Percentiles rank a stretch among this genome's conserved stretches.
These are phyloP conservation scores for Spodoptera exigua DNA, from an alignment of 2,888 invertebrate genomes.

Conservation along the genomic window DNA sequence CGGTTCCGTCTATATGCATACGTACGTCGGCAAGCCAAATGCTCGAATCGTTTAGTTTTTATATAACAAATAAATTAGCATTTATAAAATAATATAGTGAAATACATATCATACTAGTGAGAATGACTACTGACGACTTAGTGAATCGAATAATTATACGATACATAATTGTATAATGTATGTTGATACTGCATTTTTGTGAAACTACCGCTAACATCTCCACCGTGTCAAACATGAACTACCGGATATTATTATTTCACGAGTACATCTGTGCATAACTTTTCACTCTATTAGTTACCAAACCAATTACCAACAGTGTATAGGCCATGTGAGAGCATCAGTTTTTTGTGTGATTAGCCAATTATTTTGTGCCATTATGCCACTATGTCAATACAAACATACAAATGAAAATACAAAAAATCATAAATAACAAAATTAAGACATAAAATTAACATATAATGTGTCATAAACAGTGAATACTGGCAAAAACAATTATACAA, in stretches of 20 bases:
- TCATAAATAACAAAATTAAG: constrained; percentile 60
- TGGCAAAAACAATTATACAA: constrained; percentile 59
- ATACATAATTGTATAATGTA: constrained; percentile 16
- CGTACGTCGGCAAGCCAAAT: not conserved
- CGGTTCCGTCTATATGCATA: not conserved
- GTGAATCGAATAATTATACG: constrained; percentile 24
- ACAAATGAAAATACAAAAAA: constrained; percentile 64
- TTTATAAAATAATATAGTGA: constrained; percentile 8
- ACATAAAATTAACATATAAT: constrained; percentile 61
- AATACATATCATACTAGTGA: constrained; percentile 18
- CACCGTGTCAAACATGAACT: constrained; percentile 51
- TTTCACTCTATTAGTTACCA: constrained; percentile 54
- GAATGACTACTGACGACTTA: constrained; percentile 45
- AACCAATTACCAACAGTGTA: constrained; percentile 63
- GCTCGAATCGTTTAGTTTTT: constrained; percentile 1
- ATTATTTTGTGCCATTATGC: constrained; percentile 78
- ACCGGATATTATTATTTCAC: constrained; percentile 34
- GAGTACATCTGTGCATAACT: constrained; percentile 49
- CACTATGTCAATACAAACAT: constrained; percentile 81
- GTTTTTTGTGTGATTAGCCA: constrained; percentile 69
- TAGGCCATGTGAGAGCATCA: constrained; percentile 70
- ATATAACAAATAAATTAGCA: not conserved
- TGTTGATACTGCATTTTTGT: constrained; percentile 23
- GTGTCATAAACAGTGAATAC: constrained; percentile 53
- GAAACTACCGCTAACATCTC: constrained; percentile 49